A percentile compares a stretch with the other conserved stretches of the same genome.
phyloP scores from a whole-genome alignment of 2,888 invertebrate species.

The Macrosiphum euphorbiae region DNA sequence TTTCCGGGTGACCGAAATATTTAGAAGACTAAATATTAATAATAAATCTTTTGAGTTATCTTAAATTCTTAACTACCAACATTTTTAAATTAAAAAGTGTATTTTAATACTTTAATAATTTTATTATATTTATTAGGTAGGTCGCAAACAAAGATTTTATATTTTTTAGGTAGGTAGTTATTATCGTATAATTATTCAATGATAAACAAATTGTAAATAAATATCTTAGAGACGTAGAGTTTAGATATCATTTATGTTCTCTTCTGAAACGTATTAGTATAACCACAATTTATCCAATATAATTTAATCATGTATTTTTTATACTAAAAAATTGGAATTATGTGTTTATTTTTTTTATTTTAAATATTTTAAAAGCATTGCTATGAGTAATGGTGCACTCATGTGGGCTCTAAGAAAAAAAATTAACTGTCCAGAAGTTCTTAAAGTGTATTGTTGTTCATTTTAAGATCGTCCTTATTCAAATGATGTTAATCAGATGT shows the following conservation, averaged over 20 bases:
- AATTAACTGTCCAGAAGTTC: constrained; percentile 97
- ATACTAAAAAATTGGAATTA: not conserved
- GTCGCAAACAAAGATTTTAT: too few species aligned
- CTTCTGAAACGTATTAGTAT: not conserved
- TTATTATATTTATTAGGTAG: too few species aligned
- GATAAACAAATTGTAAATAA: too few species aligned
- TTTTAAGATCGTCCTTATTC: constrained; percentile 99
- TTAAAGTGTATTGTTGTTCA: constrained; percentile 98
- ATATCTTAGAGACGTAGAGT: not conserved
- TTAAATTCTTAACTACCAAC: too few species aligned
- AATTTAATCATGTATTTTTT: not conserved
- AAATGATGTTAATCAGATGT: constrained; percentile 90
- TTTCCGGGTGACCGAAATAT: too few species aligned
- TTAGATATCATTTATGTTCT: not conserved
- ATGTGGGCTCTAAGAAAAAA: constrained; percentile 99
- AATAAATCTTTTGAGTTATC: too few species aligned
- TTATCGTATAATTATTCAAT: too few species aligned
- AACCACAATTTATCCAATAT: not conserved
- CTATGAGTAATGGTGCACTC: constrained; percentile 99
- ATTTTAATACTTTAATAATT: too few species aligned
- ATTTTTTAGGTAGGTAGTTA: too few species aligned
- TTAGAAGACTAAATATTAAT: too few species aligned
- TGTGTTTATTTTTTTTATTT: not conserved
- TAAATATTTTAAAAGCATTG: constrained; percentile 80
- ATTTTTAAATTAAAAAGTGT: too few species aligned